phyloP scores from a whole-genome alignment of 2,797 vertebrate genomes.

The Chelonia mydas region DNA sequence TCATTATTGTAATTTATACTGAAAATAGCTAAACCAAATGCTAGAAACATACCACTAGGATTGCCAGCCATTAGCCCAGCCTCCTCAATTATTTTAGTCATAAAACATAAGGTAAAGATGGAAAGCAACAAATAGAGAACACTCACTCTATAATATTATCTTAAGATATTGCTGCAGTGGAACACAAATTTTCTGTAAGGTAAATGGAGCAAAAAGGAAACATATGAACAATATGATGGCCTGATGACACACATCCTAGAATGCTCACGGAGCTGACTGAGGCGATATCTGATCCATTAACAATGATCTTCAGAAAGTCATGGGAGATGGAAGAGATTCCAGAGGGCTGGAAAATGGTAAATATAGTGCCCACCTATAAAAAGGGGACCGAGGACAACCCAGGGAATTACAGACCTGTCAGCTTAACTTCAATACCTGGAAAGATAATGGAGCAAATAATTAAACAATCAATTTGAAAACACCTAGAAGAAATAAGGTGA shows the following conservation, averaged over 20 bases:
- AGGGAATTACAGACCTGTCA: neutral
- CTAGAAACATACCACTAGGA: neutral
- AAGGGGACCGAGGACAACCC: neutral
- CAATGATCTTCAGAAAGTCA: too few species aligned
- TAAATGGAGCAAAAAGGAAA: neutral
- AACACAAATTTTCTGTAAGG: neutral
- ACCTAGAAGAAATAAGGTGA: too few species aligned
- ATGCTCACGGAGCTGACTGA: neutral
- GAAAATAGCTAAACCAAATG: neutral
- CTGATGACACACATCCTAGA: too few species aligned
- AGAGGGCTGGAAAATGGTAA: neutral
- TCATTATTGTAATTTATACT: neutral
- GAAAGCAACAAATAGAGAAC: neutral
- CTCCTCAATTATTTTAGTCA: too few species aligned
- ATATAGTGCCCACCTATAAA: neutral
- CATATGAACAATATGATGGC: neutral
- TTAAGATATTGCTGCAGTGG: neutral
- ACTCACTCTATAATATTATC: neutral
- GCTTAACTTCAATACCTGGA: too few species aligned
- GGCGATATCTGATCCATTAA: neutral
- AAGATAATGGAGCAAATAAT: too few species aligned
- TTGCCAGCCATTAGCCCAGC: neutral
- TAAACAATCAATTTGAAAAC: too few species aligned
- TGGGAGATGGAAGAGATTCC: too few species aligned
- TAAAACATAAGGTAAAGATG: neutral